Conservation (phyloP, 2,797 vertebrate genomes). For the Sus cebifrons region DNA sequence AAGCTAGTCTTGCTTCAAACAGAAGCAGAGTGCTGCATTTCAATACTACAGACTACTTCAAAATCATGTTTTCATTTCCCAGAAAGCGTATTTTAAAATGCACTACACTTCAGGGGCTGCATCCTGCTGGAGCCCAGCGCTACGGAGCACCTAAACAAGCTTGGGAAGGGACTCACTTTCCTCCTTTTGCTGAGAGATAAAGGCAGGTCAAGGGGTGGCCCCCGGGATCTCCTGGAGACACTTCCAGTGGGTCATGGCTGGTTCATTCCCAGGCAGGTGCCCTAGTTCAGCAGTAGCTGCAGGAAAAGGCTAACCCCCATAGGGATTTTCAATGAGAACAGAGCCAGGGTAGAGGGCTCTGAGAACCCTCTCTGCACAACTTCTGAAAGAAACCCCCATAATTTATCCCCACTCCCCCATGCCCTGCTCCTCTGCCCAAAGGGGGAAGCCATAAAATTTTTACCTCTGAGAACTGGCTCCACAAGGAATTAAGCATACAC, state of each 20-base stretch:
- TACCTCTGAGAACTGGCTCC: conserved; percentile 35
- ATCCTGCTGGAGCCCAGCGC: conserved; percentile 70
- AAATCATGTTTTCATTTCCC: conserved; percentile 84
- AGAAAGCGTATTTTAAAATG: conserved; percentile 75
- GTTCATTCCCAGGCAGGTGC: neutral
- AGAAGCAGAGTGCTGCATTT: conserved; percentile 82
- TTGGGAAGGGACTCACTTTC: conserved; percentile 63
- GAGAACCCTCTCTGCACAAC: neutral
- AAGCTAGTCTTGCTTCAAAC: conserved; percentile 75
- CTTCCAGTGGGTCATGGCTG: neutral
- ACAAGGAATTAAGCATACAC: conserved; percentile 35
- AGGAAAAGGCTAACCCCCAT: neutral
- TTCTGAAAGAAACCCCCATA: conserved; percentile 24
- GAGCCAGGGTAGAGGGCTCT: neutral
- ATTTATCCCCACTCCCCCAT: neutral
- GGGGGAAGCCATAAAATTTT: neutral
- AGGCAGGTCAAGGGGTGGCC: neutral
- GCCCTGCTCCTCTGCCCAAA: neutral
- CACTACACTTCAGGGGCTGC: conserved; percentile 73
- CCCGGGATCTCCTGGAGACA: neutral
- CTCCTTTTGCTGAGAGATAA: conserved; percentile 71
- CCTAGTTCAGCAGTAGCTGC: neutral
- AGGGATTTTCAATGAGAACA: neutral
- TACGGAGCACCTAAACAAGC: conserved; percentile 66
- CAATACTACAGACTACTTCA: conserved; percentile 83